A percentile compares a stretch with the other conserved stretches of the same genome.
Evolutionary conservation across 1,140 invertebrate genomes (phyloP).

Genomic region (Laupala kohalensis): DNA sequence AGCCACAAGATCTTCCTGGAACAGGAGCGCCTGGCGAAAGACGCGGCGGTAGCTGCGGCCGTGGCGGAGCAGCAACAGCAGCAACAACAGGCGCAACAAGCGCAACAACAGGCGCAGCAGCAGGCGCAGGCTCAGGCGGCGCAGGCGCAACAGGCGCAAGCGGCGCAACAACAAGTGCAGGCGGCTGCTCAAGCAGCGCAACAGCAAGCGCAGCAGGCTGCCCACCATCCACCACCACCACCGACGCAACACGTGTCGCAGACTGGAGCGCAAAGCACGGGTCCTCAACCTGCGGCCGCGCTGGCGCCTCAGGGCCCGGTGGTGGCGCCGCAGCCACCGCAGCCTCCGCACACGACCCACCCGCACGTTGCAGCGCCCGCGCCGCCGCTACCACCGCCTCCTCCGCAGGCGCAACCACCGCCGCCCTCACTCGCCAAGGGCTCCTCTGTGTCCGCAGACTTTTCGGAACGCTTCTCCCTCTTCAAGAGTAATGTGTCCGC

Average conservation of each 20-base stretch:
- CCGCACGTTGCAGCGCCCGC: constrained; percentile 33
- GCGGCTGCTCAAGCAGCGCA: constrained; percentile 2
- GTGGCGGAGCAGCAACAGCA: constrained; percentile 41
- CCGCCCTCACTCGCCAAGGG: background rate
- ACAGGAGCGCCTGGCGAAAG: constrained; percentile 57
- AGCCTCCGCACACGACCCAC: constrained; percentile 17
- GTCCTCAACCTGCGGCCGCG: constrained; percentile 18
- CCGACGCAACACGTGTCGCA: constrained; percentile 25
- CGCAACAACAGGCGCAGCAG: constrained; percentile 30
- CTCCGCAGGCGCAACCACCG: constrained; percentile 21
- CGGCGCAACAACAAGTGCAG: constrained; percentile 20
- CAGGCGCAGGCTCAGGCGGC: constrained; percentile 25
- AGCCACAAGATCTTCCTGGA: constrained; percentile 60
- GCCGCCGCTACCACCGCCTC: constrained; percentile 23
- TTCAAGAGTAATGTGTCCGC: constrained; percentile 24
- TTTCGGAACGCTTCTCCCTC: constrained; percentile 32
- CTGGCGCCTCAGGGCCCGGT: background rate
- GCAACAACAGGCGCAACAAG: constrained; percentile 22
- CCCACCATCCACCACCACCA: constrained; percentile 28
- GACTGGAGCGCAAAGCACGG: constrained; percentile 21
- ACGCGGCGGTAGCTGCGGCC: constrained; percentile 39
- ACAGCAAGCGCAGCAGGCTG: constrained; percentile 17
- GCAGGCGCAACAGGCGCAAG: constrained; percentile 21
- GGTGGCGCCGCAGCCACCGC: background rate
- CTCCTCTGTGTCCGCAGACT: constrained; percentile 26